Percentiles rank a stretch among this genome's conserved stretches.
These are phyloP conservation scores for Rallus limicola DNA, from an alignment of 2,113 vertebrate genomes.

Conservation along the genomic window DNA sequence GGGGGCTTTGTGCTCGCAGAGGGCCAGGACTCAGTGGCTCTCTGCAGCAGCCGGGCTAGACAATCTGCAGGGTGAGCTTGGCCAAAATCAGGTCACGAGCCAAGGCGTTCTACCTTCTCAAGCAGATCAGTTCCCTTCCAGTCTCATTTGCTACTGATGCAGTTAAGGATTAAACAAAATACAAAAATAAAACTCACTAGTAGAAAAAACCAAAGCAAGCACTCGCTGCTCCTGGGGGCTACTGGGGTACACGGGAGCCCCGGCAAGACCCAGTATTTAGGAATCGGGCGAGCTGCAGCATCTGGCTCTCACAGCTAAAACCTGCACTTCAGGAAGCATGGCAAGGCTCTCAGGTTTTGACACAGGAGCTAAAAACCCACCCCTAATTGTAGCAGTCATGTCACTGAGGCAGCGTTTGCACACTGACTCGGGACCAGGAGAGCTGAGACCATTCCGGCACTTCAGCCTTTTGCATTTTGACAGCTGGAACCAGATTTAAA, in stretches of 20 bases:
- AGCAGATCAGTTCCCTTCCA: not conserved
- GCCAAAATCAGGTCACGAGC: not conserved
- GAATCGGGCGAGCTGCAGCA: not conserved
- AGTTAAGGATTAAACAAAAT: not conserved
- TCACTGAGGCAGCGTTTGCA: not conserved
- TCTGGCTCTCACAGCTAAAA: not conserved
- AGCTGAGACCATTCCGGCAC: not conserved
- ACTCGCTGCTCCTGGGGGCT: not conserved
- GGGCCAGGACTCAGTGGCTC: not conserved
- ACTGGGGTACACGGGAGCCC: not conserved
- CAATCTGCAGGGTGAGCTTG: not conserved
- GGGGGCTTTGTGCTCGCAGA: not conserved
- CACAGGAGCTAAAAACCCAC: not conserved
- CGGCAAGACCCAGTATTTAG: not conserved
- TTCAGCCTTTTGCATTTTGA: not conserved
- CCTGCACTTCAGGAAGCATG: not conserved
- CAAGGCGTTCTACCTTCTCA: not conserved
- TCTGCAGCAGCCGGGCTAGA: not conserved
- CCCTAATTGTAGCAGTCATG: accelerated
- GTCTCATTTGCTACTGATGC: not conserved
- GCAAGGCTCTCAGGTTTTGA: not conserved
- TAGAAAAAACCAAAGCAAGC: not conserved
- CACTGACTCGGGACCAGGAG: accelerated
- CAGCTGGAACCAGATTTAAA: not conserved
- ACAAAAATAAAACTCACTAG: not conserved